Conservation (phyloP, 2,113 vertebrate species). For the Phyllopteryx taeniolatus region DNA sequence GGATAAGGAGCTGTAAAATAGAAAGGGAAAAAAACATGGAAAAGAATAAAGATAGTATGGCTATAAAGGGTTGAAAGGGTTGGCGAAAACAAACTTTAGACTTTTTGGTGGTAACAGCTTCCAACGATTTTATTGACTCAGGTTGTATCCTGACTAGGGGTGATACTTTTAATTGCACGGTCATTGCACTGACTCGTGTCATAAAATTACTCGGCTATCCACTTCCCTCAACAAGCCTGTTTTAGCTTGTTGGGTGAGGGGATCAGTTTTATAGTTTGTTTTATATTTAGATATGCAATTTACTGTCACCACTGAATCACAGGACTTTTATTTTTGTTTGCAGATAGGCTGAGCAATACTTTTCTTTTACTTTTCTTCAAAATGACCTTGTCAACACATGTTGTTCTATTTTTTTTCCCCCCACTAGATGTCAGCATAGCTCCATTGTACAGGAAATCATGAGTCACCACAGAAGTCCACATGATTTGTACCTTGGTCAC, state of each 20-base stretch:
- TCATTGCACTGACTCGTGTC: constrained; percentile 10
- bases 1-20: neutral
- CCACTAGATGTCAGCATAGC: constrained; percentile 48
- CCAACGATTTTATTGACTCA: constrained; percentile 11
- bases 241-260: neutral
- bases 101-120: neutral
- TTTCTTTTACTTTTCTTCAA: too few species aligned
- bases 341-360: neutral
- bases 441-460: neutral
- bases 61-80: neutral
- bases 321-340: neutral
- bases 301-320: constrained; percentile 1
- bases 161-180: neutral
- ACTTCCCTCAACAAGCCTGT: constrained; percentile 5
- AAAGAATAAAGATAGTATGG: neutral
- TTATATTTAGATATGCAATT: constrained; percentile 10
- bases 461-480: neutral
- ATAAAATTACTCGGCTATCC: neutral
- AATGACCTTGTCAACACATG: neutral
- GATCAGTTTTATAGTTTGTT: constrained; percentile 12
- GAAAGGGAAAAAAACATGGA: neutral
- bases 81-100: neutral
- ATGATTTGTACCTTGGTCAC: neutral
- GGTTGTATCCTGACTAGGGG: constrained; percentile 6
- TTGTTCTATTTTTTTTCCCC: neutral